Percentiles rank a stretch among this genome's conserved stretches.
phyloP scores from a whole-genome alignment of 2,888 invertebrate genomes.

The Papilio demoleus region DNA sequence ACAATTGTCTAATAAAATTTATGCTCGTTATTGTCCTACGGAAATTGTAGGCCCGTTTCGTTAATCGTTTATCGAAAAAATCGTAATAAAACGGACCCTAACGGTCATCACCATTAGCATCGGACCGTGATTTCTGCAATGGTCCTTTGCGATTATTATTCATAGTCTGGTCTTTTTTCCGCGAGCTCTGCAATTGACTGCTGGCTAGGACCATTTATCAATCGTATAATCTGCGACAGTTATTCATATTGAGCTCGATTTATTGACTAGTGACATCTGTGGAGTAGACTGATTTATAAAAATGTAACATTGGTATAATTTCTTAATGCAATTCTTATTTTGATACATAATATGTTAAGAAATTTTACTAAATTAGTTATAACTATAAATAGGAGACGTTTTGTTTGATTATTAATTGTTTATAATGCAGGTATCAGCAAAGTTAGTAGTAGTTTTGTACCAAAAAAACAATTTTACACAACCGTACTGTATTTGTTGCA shows the following conservation, averaged over 20 bases:
- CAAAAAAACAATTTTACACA: not conserved
- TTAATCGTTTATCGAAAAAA: conserved; percentile 78
- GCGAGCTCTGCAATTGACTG: conserved; percentile 62
- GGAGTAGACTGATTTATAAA: conserved; percentile 53
- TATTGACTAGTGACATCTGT: conserved; percentile 54
- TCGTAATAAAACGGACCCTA: conserved; percentile 60
- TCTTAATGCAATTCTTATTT: too few species aligned
- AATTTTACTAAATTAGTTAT: too few species aligned
- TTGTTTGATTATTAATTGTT: too few species aligned
- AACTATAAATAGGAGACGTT: too few species aligned
- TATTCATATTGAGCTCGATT: conserved; percentile 74
- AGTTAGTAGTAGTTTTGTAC: not conserved
- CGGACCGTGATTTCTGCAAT: conserved; percentile 69
- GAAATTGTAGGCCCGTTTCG: conserved; percentile 75
- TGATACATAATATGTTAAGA: too few species aligned
- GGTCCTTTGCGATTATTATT: conserved; percentile 74
- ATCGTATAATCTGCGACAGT: conserved; percentile 76
- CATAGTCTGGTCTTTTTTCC: conserved; percentile 66
- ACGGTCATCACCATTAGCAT: conserved; percentile 71
- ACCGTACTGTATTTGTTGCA: not conserved
- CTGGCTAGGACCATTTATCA: conserved; percentile 74
- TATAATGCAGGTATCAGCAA: too few species aligned
- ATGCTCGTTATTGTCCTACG: conserved; percentile 74
- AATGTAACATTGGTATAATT: not conserved
- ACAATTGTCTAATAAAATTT: conserved; percentile 76